Base-by-base conservation (phyloP, 2,113 vertebrate genomes). In the Vulpes vulpes region DNA sequence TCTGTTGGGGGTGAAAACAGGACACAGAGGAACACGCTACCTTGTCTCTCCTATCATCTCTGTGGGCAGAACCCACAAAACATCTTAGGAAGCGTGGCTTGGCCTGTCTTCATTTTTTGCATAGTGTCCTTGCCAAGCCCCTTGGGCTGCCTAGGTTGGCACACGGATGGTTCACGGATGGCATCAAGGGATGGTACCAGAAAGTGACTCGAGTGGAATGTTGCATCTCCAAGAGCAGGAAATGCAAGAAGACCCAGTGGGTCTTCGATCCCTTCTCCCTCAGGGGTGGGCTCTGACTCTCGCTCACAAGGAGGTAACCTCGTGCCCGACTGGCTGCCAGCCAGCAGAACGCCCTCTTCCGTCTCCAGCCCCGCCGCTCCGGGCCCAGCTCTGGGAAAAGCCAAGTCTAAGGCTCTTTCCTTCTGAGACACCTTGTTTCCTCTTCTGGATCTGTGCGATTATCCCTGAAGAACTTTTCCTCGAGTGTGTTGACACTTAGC, bases 391-490 rank as follows among this genome's bases (percentile, higher is more conserved):
- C 64, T 0, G 5, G 57, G 71, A 59, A 53, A 32, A 27, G 14
- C 59, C 67, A 27, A 23, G 51, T 1, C 11, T 17, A 67, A 62
- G 43, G 27, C 17, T 38, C 11, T 0, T 64, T 86, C 74, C 23
- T 60, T 69, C 74, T 8, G 25, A 4, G 85, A 38, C 55, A 64
- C 27, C 53, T 71, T 32, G 17, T 22, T 62, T 4, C 25, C 27
- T 38, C 14, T 49, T 51, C 64, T 30, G 25, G 22, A 15, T 92
- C 49, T 79, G 87, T 62, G 83, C 65, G 90, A 89, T 81, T 51
- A 62, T 17, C 65, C 55, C 57, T 64, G 87, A 74, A 95, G 92
- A 96, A 82, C 65, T 84, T 85, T 91, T 83, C 74, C 76, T 94
- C 82, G 3, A 53, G 14, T 92, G 93, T 82, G 51, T 55, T 84